Evolutionary conservation across 2,113 vertebrate genomes (phyloP), one percentile per base, ranked within the genome.

Genomic region (Triplophysa rosa): DNA sequence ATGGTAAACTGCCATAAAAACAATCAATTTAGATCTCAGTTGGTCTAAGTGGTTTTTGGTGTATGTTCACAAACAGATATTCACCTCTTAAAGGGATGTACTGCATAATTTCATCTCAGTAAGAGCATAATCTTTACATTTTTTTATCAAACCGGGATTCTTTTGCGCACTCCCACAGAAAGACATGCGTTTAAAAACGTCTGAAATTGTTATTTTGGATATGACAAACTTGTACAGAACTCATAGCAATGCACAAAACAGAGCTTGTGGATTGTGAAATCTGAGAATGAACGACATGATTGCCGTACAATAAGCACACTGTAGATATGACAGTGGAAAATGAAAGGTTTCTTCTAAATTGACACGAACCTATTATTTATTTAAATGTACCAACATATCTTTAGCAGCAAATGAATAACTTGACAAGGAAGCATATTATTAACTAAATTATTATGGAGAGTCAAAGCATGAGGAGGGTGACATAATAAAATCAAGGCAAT

Each of bases 311-410:
- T 70, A 52, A 8, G 21, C 3, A 11, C 66, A 47, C 9, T 12
- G 66, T 21, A 68, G 42, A 68, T 54, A 49, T 56, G 47, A 33
- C 4, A 13, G 24, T 33, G 67, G 17, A 10, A 70, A 54, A 19
- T 70, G 29, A 56, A 54, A 56, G 47, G 49, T 24, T 11, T 16
- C 23, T 24, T 24, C 19, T 56, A 40, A 40, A 23, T 33, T 21
- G 59, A 5, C 69, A 59, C 16, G 33, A 59, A 59, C 52, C 52
- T 72, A 8, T 56, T 37, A 70, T 59, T 72, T 72, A 10, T 72
- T 59, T 40, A 59, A 72, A 59, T 42, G n/a, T 3, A 23, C 69
- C 29, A 42, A 24, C 12, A n/a, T 17, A 7, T 24, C 23, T 33
- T 70, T 33, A 56, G 24, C 26, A 37, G 12, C 69, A 72, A 72